A percentile compares a stretch with the other conserved stretches of the same genome.
phyloP scores from a whole-genome alignment of 2,888 invertebrate genomes.

The Sphaeridia pumilis region DNA sequence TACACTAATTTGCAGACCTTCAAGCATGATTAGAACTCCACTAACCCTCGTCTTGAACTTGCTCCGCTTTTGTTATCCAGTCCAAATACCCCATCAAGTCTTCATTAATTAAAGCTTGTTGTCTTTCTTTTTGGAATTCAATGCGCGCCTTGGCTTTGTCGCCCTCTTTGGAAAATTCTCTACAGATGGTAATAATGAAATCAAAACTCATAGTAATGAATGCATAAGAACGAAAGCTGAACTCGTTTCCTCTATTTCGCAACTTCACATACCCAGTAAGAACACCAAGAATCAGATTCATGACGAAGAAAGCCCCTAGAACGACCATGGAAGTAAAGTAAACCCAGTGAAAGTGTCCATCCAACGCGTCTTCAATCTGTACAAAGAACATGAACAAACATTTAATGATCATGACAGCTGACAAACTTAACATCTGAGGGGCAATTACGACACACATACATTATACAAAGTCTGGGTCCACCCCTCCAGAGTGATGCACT shows the following conservation, averaged over 20 bases:
- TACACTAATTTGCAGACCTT: not conserved
- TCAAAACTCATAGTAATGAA: no score
- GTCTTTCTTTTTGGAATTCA: conserved; percentile 50
- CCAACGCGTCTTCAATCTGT: conserved; percentile 46
- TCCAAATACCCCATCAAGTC: conserved; percentile 50
- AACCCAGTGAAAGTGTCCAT: conserved; percentile 47
- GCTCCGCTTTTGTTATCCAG: conserved; percentile 52
- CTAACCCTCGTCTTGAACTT: conserved; percentile 41
- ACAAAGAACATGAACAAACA: not conserved
- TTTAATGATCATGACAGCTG: not conserved
- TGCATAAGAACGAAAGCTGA: no score
- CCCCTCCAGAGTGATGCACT: conserved; percentile 51
- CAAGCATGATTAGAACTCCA: not conserved
- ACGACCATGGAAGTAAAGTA: conserved; percentile 52
- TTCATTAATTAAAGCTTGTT: conserved; percentile 51
- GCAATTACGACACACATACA: conserved; percentile 37
- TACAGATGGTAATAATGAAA: conserved; percentile 28
- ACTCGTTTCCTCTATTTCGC: not conserved
- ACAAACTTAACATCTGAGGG: not conserved
- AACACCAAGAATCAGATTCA: conserved; percentile 53
- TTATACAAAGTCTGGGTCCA: conserved; percentile 50
- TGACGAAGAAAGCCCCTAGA: conserved; percentile 53
- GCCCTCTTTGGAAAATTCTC: conserved; percentile 53
- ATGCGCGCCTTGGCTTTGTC: conserved; percentile 51
- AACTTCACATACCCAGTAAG: conserved; percentile 46